Conservation (phyloP, 2,797 vertebrate genomes). For the Poecilia velifera region DNA sequence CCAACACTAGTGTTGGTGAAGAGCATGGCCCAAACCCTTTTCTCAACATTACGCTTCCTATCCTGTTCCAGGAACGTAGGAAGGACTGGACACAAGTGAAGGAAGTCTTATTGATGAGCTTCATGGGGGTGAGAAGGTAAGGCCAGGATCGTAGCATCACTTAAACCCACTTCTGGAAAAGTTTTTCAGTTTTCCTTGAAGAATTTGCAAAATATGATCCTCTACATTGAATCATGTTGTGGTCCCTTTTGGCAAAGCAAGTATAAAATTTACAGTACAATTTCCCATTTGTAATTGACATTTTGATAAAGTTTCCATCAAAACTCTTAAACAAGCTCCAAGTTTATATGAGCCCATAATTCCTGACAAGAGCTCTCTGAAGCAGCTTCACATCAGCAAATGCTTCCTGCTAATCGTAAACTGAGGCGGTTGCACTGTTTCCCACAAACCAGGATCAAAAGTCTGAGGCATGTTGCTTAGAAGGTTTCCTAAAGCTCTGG, state of each 20-base stretch:
- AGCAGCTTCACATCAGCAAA: not conserved
- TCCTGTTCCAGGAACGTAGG: conserved; percentile 59
- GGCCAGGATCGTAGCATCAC: conserved; percentile 16
- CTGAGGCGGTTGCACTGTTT: not conserved
- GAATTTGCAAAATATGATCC: not conserved
- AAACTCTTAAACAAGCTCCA: not conserved
- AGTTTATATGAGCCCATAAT: not conserved
- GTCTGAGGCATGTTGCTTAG: not conserved
- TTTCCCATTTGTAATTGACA: not conserved
- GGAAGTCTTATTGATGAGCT: conserved; percentile 49
- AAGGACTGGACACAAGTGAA: conserved; percentile 49
- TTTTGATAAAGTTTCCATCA: not conserved
- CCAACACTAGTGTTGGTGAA: conserved; percentile 42
- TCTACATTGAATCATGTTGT: not conserved
- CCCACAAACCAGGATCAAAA: not conserved
- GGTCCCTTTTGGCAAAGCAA: not conserved
- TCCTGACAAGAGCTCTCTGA: not conserved
- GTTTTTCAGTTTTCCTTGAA: not conserved
- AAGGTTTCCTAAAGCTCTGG: not conserved
- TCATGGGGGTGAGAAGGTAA: conserved; percentile 38
- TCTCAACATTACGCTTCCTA: conserved; percentile 62
- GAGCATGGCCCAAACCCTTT: conserved; percentile 36
- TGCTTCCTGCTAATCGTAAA: not conserved
- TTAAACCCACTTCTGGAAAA: conserved; percentile 9
- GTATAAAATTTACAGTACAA: not conserved